Percentiles rank a stretch among this genome's conserved stretches.
Evolutionary conservation across 2,113 vertebrate species (phyloP).

Genomic region (Cariama cristata): DNA sequence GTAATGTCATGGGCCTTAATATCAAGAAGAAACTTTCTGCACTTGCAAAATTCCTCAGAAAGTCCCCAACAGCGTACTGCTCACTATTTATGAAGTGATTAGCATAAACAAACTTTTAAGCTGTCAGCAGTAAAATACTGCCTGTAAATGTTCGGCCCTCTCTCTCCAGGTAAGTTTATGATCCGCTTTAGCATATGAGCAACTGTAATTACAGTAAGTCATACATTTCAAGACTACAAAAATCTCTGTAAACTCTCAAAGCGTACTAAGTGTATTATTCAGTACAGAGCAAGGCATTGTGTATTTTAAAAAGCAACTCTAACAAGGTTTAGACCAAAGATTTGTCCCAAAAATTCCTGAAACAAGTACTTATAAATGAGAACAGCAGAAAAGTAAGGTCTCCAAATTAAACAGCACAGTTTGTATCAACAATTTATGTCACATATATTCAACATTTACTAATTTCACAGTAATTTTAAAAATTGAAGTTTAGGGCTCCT

Average conservation of each 20-base stretch:
- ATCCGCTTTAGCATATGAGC: conserved; percentile 10
- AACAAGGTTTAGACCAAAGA: background rate
- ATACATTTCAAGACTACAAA: conserved; percentile 12
- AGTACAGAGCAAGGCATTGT: background rate
- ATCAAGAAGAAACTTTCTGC: background rate
- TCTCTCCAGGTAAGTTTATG: conserved; percentile 46
- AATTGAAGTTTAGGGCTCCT: background rate
- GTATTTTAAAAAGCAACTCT: background rate
- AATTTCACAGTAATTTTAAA: background rate
- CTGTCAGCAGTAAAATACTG: conserved; percentile 51
- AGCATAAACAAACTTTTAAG: conserved; percentile 55
- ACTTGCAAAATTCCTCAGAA: background rate
- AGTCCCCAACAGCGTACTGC: background rate
- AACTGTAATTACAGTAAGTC: conserved; percentile 48
- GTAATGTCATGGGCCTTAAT: background rate
- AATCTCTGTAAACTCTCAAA: background rate
- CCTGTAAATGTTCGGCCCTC: conserved; percentile 23
- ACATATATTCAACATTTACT: background rate
- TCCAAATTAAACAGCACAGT: background rate
- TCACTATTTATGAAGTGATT: conserved; percentile 51
- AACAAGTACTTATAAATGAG: background rate
- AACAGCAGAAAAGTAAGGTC: background rate
- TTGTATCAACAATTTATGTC: background rate
- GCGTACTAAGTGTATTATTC: background rate
- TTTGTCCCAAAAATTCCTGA: background rate